Conservation (phyloP, 2,888 invertebrate species). For the Drosophila melanosoma region DNA sequence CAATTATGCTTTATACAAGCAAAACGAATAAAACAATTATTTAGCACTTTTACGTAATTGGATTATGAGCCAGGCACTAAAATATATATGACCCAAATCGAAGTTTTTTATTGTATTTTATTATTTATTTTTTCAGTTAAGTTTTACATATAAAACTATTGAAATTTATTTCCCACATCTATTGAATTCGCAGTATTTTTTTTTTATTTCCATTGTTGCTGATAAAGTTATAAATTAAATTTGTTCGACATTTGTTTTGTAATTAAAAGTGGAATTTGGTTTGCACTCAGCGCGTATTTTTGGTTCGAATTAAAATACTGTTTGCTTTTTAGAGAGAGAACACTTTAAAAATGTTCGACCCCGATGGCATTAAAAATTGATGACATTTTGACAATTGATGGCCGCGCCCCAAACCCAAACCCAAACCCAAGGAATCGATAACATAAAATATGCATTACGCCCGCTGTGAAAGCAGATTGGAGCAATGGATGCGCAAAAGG, state of each 20-base stretch:
- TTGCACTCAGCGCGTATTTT: background rate
- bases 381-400: conserved; percentile 81
- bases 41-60: conserved; percentile 45
- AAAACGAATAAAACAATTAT: conserved; percentile 27
- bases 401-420: conserved; percentile 44
- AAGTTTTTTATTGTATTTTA: background rate
- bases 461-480: conserved; percentile 25
- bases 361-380: conserved; percentile 66
- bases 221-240: conserved; percentile 56
- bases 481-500: conserved; percentile 16
- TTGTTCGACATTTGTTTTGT: conserved; percentile 43
- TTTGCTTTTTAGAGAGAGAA: conserved; percentile 38
- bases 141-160: conserved; percentile 30
- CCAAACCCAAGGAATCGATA: conserved; percentile 67
- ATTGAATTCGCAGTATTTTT: conserved; percentile 14
- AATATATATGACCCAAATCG: conserved; percentile 14
- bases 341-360: conserved; percentile 44
- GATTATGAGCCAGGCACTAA: conserved; percentile 19
- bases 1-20: background rate
- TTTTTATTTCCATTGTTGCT: conserved; percentile 17
- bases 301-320: conserved; percentile 12
- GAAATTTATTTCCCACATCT: conserved; percentile 42
- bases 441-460: conserved; percentile 77
- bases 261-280: conserved; percentile 45
- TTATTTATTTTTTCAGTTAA: background rate